Base-by-base conservation (phyloP, 2,888 invertebrate genomes). In the Drosophila limbata region DNA sequence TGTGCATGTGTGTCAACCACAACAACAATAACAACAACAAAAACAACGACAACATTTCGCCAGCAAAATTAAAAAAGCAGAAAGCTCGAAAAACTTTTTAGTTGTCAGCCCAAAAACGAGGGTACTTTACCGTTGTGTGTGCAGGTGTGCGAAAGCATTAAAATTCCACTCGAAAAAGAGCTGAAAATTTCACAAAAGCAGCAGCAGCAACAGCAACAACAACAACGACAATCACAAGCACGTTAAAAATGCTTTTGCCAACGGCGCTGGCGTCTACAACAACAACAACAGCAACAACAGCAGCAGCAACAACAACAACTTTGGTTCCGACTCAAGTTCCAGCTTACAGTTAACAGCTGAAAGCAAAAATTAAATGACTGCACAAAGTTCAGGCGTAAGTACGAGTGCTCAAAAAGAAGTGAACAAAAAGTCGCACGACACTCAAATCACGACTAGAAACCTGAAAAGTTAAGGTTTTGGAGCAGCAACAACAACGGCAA, bases 111-210 rank as follows among this genome's bases (percentile, higher is more conserved):
- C 85, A 88, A 81, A 85, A 88, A 83, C 77, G 88, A 86, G 84
- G 84, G 75, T 76, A 84, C 77, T 70, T 84, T 86, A 87, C 79
- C 79, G 80, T 79, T 84, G 83, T 72, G 79, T 84, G 85, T 84
- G 89, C 85, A 85, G 85, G 85, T 85, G 85, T 85, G 88, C 85
- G 77, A 87, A 85, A 74, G 89, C 85, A 86, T 86, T 89, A 89
- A 86, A 87, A 89, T 86, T 87, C 89, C 89, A 84, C 82, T 81
- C 72, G 68, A 69, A 75, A 75, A 75, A 75, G 64, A 79, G 71
- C 65, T 77, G 69, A 70, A 85, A 81, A 73, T 80, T 82, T 77
- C 81, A 77, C 82, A 71, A 79, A 47, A 72, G 39, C 56, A 69
- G 56, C 57, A 69, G 47, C 39, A 50, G 17, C 59, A 39, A 17